Conservation (phyloP, 2,113 vertebrate species). For the Notiomystis cincta region DNA sequence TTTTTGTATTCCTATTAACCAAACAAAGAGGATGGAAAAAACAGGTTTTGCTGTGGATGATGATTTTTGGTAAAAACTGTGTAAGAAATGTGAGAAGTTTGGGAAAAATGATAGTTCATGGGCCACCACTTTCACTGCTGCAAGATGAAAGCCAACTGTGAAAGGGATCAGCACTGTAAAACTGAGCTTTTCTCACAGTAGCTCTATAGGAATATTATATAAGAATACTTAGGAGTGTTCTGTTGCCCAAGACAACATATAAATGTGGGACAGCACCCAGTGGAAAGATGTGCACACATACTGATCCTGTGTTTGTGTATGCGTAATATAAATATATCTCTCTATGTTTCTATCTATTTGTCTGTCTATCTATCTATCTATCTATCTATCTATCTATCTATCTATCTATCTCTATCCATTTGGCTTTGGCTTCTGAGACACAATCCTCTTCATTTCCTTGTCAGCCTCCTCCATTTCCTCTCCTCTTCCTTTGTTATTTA, state of each 20-base stretch:
- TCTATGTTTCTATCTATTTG: too few relatives aligned
- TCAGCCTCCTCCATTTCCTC: neutral
- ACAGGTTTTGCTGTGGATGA: neutral
- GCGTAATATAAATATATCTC: neutral
- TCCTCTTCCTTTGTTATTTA: neutral
- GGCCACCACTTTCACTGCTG: neutral
- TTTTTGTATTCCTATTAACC: neutral
- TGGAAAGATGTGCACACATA: neutral
- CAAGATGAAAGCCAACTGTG: neutral
- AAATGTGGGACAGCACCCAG: neutral
- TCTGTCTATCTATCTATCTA: neutral
- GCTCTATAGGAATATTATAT: neutral
- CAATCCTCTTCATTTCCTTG: neutral
- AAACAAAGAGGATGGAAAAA: neutral
- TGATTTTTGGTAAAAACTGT: neutral
- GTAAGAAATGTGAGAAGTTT: neutral
- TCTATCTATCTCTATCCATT: neutral
- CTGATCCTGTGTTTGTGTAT: neutral
- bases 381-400: neutral
- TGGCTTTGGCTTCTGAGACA: neutral
- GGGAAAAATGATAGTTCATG: neutral
- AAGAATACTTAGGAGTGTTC: neutral
- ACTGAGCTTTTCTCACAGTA: neutral
- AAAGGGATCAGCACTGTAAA: neutral
- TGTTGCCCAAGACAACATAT: neutral